Evolutionary conservation across 2,888 invertebrate genomes (phyloP).

Genomic region (Danaus chrysippus): DNA sequence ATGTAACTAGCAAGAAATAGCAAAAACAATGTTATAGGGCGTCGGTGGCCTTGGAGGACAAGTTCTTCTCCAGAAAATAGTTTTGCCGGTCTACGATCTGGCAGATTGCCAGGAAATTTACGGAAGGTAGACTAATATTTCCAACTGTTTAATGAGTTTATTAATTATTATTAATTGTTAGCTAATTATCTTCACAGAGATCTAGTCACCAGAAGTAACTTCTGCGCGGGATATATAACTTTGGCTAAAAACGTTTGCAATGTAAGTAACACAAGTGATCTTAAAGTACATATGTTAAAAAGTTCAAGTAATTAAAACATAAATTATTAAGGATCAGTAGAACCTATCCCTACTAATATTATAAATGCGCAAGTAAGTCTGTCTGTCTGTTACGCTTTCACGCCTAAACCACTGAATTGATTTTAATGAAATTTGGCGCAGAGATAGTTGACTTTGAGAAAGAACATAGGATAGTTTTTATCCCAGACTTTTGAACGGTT

Average conservation of each 20-base stretch:
- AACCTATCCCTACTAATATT: too few species aligned
- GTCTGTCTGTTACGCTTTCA: too few species aligned
- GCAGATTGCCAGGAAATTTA: slow-evolving; percentile 66
- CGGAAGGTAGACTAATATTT: slow-evolving; percentile 46
- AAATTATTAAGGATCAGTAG: too few species aligned
- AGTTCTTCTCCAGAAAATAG: slow-evolving; percentile 59
- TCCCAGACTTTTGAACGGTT: too few species aligned
- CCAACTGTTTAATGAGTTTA: neutral
- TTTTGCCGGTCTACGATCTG: slow-evolving; percentile 59
- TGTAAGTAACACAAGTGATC: slow-evolving; percentile 44
- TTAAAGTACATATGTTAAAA: neutral
- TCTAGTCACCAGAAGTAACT: slow-evolving; percentile 60
- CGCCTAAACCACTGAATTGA: too few species aligned
- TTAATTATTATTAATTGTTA: neutral
- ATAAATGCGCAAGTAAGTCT: too few species aligned
- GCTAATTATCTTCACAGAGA: slow-evolving; percentile 44
- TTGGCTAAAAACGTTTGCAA: slow-evolving; percentile 65
- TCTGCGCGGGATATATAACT: slow-evolving; percentile 69
- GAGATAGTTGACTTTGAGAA: too few species aligned
- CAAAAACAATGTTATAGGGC: slow-evolving; percentile 41
- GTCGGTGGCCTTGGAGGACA: slow-evolving; percentile 51
- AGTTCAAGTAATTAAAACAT: too few species aligned
- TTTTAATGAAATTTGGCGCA: too few species aligned
- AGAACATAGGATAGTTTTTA: too few species aligned
- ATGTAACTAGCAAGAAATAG: neutral